A percentile compares a stretch with the other conserved stretches of the same genome.
Evolutionary conservation across 2,797 vertebrate genomes (phyloP).

Genomic region (Hoplostethus atlanticus): DNA sequence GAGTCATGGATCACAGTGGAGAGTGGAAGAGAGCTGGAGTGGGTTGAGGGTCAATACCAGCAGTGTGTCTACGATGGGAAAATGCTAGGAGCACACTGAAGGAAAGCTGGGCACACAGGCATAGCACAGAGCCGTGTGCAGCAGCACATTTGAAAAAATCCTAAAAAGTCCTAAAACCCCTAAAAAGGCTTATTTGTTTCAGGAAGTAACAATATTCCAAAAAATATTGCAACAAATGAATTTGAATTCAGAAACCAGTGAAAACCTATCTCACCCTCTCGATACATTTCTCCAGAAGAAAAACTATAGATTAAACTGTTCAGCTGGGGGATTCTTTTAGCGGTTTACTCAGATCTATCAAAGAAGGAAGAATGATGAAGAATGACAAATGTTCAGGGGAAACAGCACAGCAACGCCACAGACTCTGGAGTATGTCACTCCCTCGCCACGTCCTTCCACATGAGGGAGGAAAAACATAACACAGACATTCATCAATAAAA

Average conservation of each 20-base stretch:
- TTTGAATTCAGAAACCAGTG: background rate
- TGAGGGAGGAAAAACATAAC: background rate
- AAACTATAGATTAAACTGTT: too few relatives aligned
- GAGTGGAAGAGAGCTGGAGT: slow-evolving; percentile 61
- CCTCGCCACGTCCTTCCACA: background rate
- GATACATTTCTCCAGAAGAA: too few relatives aligned
- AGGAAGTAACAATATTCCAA: too few relatives aligned
- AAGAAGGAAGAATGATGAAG: background rate
- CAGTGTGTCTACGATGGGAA: slow-evolving; percentile 64
- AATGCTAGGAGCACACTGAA: slow-evolving; percentile 42
- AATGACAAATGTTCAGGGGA: background rate
- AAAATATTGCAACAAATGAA: background rate
- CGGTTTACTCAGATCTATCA: background rate
- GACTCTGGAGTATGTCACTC: background rate
- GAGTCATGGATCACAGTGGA: slow-evolving; percentile 68
- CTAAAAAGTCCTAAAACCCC: background rate
- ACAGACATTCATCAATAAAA: slow-evolving; percentile 15
- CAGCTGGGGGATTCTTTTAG: background rate
- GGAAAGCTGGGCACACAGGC: slow-evolving; percentile 16
- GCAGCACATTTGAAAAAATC: slow-evolving; percentile 1
- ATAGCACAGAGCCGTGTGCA: slow-evolving; percentile 11
- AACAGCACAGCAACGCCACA: background rate
- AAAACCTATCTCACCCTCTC: background rate
- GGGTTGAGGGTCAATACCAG: slow-evolving; percentile 70
- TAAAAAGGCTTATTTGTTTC: background rate